Base-by-base conservation (phyloP, 2,113 vertebrate species). In the Albula goreensis region DNA sequence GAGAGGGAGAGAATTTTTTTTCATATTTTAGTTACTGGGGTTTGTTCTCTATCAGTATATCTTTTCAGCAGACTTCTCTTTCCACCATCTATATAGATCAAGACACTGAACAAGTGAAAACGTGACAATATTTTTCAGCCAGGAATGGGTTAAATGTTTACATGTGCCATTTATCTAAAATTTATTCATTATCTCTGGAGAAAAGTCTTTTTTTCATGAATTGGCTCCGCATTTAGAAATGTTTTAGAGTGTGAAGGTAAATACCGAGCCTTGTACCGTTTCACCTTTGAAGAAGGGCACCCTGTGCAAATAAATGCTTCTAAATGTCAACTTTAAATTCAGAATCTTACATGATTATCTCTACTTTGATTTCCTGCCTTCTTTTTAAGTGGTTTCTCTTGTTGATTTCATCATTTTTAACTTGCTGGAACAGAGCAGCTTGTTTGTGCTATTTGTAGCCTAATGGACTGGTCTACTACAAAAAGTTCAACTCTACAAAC, bases 271-370 rank as follows among this genome's bases (percentile, higher is more conserved):
- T 60, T 86, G 89, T 88, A 88, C 86, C 84, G 15, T 89, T 91
- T 90, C 91, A 88, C 90, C 91, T 89, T 88, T 86, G 86, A 90
- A 86, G 91, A 90, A 83, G 57, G 86, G 83, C 88, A 88, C 90
- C 82, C 93, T 93, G 12, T 49, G 51, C 70, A 60, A 41, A 83
- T 60, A 22, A 82, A 56, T 53, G 17, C 79, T 90, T 92, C 78
- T 91, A 95, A 95, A 96, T 95, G 94, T 92, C 94, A 96, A 89
- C 90, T 89, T 93, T 94, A 94, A 95, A 93, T 93, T 92, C 90
- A 92, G 70, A 9, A 79, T 56, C 51, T 78, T 51, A 25, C 17
- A 31, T 51, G 17, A 78, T 25, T 50, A 48, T 78, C 15, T 57
- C 70, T 85, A 10, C 52, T 48, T 56, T n/a, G 70, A 51, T 53